Evolutionary conservation across 1,140 invertebrate genomes (phyloP), one percentile per base, ranked within the genome.

Genomic region (Plectrocnemia conspersa): DNA sequence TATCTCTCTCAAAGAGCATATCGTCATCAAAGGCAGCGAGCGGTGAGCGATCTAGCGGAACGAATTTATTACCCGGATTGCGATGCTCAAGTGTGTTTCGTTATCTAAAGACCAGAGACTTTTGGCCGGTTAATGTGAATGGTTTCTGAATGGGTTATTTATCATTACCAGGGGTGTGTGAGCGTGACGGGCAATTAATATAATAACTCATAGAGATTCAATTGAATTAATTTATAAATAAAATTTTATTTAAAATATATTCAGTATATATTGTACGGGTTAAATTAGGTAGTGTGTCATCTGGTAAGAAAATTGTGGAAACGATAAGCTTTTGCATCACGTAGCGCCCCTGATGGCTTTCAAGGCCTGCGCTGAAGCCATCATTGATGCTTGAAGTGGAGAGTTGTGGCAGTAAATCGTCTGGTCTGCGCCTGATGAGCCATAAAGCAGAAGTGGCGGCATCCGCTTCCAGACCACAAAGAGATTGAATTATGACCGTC

Each of bases 381-480:
- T 29, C 27, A 29, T 29, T 29, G 27, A 29, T 29, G 27, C 27
- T 29, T 38, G 10, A 7, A 16, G 35, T 16, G 33, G n/a, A 36
- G 35, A 52, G 54, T 23, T 56, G 54, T 56, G 54, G 46, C 54
- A 56, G 46, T 56, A 56, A 56, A 56, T 56, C 33, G 54, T 52
- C 54, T 38, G 54, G 13, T 29, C 46, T 35, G 47, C 47, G 46
- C 53, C 24, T 56, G 54, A 56, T 56, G 54, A 56, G 46, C 54
- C 54, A 56, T 56, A 56, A 56, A 56, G 35, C 47, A 56, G 54
- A 36, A 56, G 54, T 56, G 54, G 54, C 54, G 54, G 54, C 47
- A 56, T 56, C 54, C 54, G 54, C 46, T 46, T 40, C 33, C 47
- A 21, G 44, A 16, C 27, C 54, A 56, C 54, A 56, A 56, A 56